These are phyloP conservation scores for Miltochrista miniata DNA, from an alignment of 2,888 invertebrate genomes.

Conservation along the genomic window DNA sequence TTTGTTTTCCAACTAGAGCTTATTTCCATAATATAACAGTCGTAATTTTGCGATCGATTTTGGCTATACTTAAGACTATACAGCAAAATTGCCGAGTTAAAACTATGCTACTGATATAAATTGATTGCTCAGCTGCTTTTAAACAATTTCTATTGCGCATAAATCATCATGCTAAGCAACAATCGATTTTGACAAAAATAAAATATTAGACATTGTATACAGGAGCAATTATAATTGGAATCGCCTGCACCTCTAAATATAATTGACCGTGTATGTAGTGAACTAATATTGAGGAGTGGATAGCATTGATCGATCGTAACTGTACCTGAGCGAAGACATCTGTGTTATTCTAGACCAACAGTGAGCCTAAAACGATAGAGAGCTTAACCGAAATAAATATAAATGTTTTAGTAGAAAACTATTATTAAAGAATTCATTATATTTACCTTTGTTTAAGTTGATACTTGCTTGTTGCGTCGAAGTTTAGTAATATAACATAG, in stretches of 20 bases:
- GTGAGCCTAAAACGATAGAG: conserved; percentile 80
- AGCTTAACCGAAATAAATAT: conserved; percentile 76
- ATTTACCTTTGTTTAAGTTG: conserved; percentile 81
- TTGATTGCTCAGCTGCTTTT: conserved; percentile 25
- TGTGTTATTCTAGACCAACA: conserved; percentile 68
- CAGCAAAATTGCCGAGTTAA: conserved; percentile 12
- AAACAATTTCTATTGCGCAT: conserved; percentile 20
- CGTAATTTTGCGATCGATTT: conserved; percentile 21
- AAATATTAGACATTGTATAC: conserved; percentile 5
- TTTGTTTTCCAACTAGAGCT: conserved; percentile 52
- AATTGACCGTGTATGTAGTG: conserved; percentile 33
- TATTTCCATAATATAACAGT: conserved; percentile 36
- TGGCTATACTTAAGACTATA: not conserved
- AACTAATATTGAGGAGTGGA: not conserved
- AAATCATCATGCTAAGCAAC: conserved; percentile 22
- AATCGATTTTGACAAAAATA: conserved; percentile 2
- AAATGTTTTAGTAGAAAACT: conserved; percentile 78
- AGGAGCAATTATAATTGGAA: conserved; percentile 37
- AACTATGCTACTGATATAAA: conserved; percentile 27
- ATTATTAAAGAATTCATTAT: conserved; percentile 71
- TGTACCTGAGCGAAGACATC: conserved; percentile 48
- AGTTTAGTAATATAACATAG: conserved; percentile 64
- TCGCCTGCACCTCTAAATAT: conserved; percentile 54
- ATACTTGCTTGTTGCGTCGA: conserved; percentile 76
- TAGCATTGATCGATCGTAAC: conserved; percentile 21